Evolutionary conservation across 2,888 invertebrate genomes (phyloP).

Genomic region (Epiperipatus broadwayi): DNA sequence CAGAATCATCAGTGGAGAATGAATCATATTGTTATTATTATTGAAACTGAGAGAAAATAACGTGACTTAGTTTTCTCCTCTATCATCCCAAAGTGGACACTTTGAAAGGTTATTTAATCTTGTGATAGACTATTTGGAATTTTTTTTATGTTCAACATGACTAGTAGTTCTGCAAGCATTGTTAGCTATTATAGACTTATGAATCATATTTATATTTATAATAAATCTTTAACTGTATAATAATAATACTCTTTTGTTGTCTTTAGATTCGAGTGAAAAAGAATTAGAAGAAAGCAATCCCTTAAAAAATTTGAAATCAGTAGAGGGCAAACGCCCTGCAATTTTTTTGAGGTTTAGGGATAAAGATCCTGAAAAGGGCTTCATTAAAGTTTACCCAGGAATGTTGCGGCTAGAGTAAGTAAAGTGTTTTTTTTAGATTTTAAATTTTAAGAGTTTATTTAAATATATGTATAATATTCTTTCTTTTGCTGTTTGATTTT

Average conservation of each 20-base stretch:
- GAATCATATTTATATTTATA: constrained; percentile 4
- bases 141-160: background rate
- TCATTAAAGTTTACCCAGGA: constrained; percentile 84
- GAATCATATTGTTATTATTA: too few species aligned
- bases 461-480: background rate
- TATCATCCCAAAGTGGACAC: too few species aligned
- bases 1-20: too few species aligned
- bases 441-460: background rate
- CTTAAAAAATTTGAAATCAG: constrained; percentile 55
- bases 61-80: too few species aligned
- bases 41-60: too few species aligned
- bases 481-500: constrained; percentile 4
- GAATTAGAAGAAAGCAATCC: constrained; percentile 71
- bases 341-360: constrained; percentile 81
- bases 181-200: background rate
- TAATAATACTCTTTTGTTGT: constrained; percentile 1
- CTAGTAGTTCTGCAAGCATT: background rate
- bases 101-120: too few species aligned
- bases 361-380: constrained; percentile 60
- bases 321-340: constrained; percentile 87
- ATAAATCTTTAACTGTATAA: background rate
- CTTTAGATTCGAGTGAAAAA: constrained; percentile 43
- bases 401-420: constrained; percentile 41
- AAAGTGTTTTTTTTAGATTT: background rate
- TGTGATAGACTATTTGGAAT: too few species aligned